Percentiles rank a stretch among this genome's conserved stretches.
Conservation (phyloP, 2,888 invertebrate genomes). For the Parnassius orleans region DNA sequence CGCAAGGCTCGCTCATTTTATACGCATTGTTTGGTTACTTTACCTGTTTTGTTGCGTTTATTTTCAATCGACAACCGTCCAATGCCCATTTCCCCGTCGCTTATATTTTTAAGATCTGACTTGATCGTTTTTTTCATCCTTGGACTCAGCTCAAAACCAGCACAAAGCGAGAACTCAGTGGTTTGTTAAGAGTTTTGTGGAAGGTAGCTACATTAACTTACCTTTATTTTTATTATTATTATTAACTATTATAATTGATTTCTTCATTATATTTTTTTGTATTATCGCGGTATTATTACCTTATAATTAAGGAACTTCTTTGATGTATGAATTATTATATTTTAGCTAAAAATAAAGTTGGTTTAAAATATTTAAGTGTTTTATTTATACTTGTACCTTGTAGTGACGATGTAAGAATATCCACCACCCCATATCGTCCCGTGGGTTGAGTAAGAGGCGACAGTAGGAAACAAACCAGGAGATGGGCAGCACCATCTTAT, state of each 20-base stretch:
- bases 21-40: background rate
- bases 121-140: conserved; percentile 1
- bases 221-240: conserved; percentile 32
- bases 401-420: too few species aligned
- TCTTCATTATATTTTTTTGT: conserved; percentile 44
- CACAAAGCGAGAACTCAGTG: conserved; percentile 47
- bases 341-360: conserved; percentile 82
- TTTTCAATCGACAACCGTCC: conserved; percentile 62
- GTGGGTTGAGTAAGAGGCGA: too few species aligned
- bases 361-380: conserved; percentile 69
- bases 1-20: background rate
- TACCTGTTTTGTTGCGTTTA: conserved; percentile 28
- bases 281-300: conserved; percentile 70
- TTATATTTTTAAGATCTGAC: conserved; percentile 52
- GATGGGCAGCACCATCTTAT: too few species aligned
- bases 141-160: conserved; percentile 41
- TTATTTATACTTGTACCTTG: conserved; percentile 40
- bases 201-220: conserved; percentile 55
- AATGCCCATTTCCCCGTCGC: conserved; percentile 51
- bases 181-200: conserved; percentile 44
- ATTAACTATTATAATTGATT: conserved; percentile 36
- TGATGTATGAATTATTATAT: conserved; percentile 81
- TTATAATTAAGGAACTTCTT: conserved; percentile 75
- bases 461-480: too few species aligned
- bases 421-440: too few species aligned